These are phyloP conservation scores for Empidonax traillii DNA, from an alignment of 2,113 vertebrate genomes.

Conservation along the genomic window DNA sequence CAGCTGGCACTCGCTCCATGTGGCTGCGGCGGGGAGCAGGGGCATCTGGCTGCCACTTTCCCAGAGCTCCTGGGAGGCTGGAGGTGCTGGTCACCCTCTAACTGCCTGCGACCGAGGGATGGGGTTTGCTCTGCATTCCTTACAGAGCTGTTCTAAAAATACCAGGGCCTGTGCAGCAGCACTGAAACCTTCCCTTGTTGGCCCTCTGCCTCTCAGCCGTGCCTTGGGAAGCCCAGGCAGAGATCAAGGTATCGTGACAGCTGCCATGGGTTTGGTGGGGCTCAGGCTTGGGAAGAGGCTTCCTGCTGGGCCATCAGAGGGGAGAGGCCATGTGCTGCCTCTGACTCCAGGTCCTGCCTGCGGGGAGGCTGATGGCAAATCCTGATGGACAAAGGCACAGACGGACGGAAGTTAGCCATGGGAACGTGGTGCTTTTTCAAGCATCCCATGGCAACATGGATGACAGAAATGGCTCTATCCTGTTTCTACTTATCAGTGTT, in stretches of 20 bases:
- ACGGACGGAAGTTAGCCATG: accelerated
- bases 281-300: not conserved
- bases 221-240: not conserved
- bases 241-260: accelerated
- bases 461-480: not conserved
- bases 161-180: accelerated
- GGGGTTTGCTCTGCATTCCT: not conserved
- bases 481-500: not conserved
- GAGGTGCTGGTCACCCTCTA: not conserved
- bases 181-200: not conserved
- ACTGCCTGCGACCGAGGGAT: accelerated
- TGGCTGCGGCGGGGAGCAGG: not conserved
- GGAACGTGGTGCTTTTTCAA: not conserved
- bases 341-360: not conserved
- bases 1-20: not conserved
- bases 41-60: not conserved
- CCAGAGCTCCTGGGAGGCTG: not conserved
- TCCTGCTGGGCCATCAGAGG: not conserved
- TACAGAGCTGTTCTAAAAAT: not conserved
- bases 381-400: not conserved
- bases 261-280: not conserved
- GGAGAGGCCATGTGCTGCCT: not conserved
- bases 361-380: not conserved
- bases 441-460: not conserved
- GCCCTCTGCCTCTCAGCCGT: not conserved